A percentile compares a stretch with the other conserved stretches of the same genome.
Evolutionary conservation across 2,888 invertebrate species (phyloP).

Genomic region (Pherbina coryleti): DNA sequence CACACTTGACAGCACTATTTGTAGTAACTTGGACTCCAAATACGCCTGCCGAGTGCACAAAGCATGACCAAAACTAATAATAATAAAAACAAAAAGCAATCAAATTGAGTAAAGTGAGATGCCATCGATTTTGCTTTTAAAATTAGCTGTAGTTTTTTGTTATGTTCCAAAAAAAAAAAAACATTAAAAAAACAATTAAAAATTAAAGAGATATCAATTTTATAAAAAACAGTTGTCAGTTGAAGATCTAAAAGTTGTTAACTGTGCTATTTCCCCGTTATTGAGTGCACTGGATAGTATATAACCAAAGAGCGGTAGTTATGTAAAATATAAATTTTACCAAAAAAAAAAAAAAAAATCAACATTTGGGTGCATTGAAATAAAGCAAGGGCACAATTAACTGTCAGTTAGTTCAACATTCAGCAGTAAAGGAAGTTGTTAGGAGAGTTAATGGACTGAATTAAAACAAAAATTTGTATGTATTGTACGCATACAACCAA

Average conservation of each 20-base stretch:
- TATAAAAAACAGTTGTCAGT: not conserved
- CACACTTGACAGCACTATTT: constrained; percentile 20
- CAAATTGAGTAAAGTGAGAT: constrained; percentile 1
- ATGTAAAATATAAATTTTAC: no score
- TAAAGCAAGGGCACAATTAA: not conserved
- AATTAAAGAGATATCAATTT: not conserved
- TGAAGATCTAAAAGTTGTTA: no score
- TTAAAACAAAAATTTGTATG: not conserved
- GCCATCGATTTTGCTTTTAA: not conserved
- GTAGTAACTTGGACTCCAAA: not conserved
- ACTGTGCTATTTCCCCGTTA: no score
- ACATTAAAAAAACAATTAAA: not conserved
- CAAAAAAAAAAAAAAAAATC: no score
- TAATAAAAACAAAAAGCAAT: constrained; percentile 6
- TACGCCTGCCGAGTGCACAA: constrained; percentile 6
- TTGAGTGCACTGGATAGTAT: no score
- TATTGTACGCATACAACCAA: not conserved
- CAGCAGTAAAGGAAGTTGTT: constrained; percentile 2
- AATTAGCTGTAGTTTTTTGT: not conserved
- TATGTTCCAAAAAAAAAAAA: not conserved
- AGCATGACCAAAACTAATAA: constrained; percentile 21
- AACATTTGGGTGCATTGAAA: no score
- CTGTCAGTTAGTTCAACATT: not conserved
- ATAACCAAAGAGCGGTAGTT: no score
- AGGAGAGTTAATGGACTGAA: constrained; percentile 2